A percentile compares a stretch with the other conserved stretches of the same genome.
phyloP scores from a whole-genome alignment of 2,113 vertebrate species.

The Cranoglanis bouderius region DNA sequence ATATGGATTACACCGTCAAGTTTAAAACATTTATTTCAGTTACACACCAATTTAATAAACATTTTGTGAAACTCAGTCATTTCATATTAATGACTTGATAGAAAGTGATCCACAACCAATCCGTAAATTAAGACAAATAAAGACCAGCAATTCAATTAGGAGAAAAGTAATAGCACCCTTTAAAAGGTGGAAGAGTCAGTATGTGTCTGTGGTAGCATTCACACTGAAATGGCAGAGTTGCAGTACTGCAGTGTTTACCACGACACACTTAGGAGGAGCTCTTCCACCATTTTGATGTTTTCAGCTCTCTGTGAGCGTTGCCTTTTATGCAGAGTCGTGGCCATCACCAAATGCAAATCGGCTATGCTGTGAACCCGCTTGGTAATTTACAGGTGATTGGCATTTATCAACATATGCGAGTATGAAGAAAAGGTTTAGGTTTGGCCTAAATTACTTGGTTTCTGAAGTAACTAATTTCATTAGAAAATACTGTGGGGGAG shows the following conservation, averaged over 20 bases:
- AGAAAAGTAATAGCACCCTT: neutral
- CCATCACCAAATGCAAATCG: neutral
- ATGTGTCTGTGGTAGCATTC: neutral
- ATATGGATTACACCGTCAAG: neutral
- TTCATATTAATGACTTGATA: neutral
- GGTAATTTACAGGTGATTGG: too few relatives aligned
- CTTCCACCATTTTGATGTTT: neutral
- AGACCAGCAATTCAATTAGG: neutral
- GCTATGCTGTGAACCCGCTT: neutral
- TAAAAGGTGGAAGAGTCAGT: too few relatives aligned
- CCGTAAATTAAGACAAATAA: neutral
- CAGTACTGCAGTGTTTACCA: neutral
- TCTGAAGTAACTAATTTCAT: neutral
- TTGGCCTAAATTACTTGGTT: too few relatives aligned
- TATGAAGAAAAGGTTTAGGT: too few relatives aligned
- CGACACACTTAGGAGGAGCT: neutral
- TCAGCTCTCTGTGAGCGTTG: neutral
- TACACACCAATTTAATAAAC: too few relatives aligned
- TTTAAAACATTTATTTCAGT: too few relatives aligned
- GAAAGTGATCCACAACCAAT: neutral
- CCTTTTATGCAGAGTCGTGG: too few relatives aligned
- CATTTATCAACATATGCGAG: too few relatives aligned
- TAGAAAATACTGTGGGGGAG: neutral
- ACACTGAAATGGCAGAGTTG: neutral
- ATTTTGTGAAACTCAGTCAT: neutral